Evolutionary conservation across 2,888 invertebrate genomes (phyloP).

Genomic region (Brachylomia viminalis): DNA sequence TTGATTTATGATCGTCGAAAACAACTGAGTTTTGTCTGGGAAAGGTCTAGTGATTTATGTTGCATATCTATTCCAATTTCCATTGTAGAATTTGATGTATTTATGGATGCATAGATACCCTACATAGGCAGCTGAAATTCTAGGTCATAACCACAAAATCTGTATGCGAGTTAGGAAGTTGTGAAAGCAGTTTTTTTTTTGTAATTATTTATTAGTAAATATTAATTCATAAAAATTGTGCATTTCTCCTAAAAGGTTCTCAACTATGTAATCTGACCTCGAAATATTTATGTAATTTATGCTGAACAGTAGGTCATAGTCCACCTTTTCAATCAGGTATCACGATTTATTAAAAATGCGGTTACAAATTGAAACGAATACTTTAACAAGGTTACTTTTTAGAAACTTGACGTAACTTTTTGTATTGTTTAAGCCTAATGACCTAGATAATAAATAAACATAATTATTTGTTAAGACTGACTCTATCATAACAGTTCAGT

Average conservation of each 20-base stretch:
- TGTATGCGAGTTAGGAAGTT: not conserved
- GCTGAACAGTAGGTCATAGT: not conserved
- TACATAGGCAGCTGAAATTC: not conserved
- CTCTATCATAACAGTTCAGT: slow-evolving; percentile 23
- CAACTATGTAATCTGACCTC: not conserved
- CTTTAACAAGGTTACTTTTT: slow-evolving; percentile 6
- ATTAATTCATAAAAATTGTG: not conserved
- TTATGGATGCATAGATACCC: slow-evolving; percentile 14
- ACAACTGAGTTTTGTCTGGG: slow-evolving; percentile 61
- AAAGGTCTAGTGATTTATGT: slow-evolving; percentile 63
- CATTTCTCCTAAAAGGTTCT: not conserved
- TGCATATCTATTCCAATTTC: slow-evolving; percentile 45
- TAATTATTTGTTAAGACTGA: slow-evolving; percentile 2
- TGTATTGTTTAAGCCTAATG: slow-evolving; percentile 19
- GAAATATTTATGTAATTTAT: not conserved
- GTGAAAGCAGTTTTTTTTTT: not conserved
- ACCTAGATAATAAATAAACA: slow-evolving; percentile 22
- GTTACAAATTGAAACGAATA: not conserved
- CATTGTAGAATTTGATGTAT: slow-evolving; percentile 27
- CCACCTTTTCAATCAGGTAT: not conserved
- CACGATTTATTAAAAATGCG: not conserved
- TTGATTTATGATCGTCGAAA: slow-evolving; percentile 69
- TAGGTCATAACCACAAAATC: not conserved
- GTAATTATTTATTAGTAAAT: too few relatives aligned
- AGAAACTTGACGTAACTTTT: slow-evolving; percentile 7